Evolutionary conservation across 2,797 vertebrate species (phyloP).

Genomic region (Protonibea diacanthus): DNA sequence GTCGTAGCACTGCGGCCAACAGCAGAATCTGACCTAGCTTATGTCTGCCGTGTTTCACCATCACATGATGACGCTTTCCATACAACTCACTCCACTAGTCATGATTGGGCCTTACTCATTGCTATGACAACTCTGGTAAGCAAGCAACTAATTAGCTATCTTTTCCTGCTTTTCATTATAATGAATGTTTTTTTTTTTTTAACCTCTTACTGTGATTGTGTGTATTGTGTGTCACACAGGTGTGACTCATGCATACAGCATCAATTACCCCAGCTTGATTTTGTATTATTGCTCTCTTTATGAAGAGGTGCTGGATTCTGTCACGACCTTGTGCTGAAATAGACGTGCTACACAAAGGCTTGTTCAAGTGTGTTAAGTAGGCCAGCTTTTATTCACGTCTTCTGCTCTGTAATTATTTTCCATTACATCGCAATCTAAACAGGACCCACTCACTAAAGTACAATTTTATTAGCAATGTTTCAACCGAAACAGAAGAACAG

Average conservation of each 20-base stretch:
- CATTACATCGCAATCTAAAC: not conserved
- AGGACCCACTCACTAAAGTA: not conserved
- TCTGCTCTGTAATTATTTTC: not conserved
- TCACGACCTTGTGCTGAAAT: not conserved
- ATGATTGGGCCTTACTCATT: not conserved
- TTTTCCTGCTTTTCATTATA: not conserved
- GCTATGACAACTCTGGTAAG: conserved; percentile 11
- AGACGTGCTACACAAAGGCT: not conserved
- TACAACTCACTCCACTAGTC: not conserved
- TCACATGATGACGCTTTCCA: conserved; percentile 7
- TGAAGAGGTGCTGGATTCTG: not conserved
- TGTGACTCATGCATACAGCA: conserved; percentile 1
- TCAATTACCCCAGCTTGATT: conserved; percentile 13
- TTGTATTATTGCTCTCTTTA: not conserved
- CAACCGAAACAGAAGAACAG: too few relatives aligned
- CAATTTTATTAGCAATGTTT: not conserved
- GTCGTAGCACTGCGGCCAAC: conserved; percentile 29
- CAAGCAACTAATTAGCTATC: not conserved
- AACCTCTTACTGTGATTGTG: not conserved
- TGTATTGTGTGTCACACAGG: conserved; percentile 8
- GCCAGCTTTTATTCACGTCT: not conserved
- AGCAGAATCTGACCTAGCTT: conserved; percentile 14
- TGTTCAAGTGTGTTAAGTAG: too few relatives aligned
- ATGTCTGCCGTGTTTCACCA: conserved; percentile 14
- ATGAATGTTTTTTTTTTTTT: too few relatives aligned